Evolutionary conservation across 2,888 invertebrate species (phyloP), one percentile per base, ranked within the genome.

Genomic region (Mellilla xanthometata): DNA sequence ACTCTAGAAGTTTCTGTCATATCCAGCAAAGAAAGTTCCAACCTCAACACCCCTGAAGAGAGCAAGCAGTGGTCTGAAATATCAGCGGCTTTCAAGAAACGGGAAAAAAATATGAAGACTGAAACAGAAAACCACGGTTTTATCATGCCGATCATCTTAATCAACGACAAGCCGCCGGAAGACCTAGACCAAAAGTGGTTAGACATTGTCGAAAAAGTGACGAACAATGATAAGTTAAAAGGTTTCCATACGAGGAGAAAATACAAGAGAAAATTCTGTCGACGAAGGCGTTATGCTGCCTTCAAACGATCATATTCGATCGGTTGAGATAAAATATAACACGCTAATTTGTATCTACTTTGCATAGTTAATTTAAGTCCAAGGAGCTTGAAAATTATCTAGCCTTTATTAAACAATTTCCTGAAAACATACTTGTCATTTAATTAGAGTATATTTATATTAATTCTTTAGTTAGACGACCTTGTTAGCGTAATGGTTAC

Each of bases 291-390:
- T 2, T 70, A 81, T 51, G 77, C 77, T 8, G 77, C 75, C 0
- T 84, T 81, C 49, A 89, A 89, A 69, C 74, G 88, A 56, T 87
- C 87, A 0, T 89, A 87, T 58, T 81, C 87, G 1, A 89, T 89
- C 33, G 87, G 80, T 12, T 84, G 59, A 75, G 4, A 6, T 19
- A 19, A 19, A 5, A 5, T 19, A 19, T 19, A 3, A 6, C 15
- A 6, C 6, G 15, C 6, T 19, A 19, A 19, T 19, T 5, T n/a
- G n/a, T n/a, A 19, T 19, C 6, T 19, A 19, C 3, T 19, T 19
- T 19, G 15, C 6, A 19, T 19, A 19, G 15, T 19, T 19, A 19
- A 19, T 19, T n/a, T n/a, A 19, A 19, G 15, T 6, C 15, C 3
- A 19, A 19, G 15, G 6, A 1, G 3, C 6, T 6, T 19, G 6